Evolutionary conservation across 2,797 vertebrate species (phyloP).

Genomic region (Hephaestus fuliginosus): DNA sequence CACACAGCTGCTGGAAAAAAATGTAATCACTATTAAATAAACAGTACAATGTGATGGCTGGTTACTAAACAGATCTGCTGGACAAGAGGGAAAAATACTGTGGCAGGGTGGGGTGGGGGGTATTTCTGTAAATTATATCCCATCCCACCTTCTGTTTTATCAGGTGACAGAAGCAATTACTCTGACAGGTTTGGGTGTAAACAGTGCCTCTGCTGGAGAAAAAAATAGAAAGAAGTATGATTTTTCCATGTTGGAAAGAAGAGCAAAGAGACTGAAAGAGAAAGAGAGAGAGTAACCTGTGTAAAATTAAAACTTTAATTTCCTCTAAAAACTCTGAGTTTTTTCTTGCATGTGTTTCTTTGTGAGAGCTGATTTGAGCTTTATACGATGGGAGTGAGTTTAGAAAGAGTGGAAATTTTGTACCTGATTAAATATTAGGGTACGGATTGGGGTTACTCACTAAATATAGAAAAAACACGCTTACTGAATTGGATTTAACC

Average conservation of each 20-base stretch:
- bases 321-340: not conserved
- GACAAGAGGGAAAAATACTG: not conserved
- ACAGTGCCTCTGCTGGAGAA: slow-evolving; percentile 38
- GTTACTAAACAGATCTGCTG: not conserved
- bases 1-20: not conserved
- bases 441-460: not conserved
- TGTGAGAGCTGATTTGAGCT: not conserved
- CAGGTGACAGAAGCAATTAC: not conserved
- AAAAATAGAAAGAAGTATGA: not conserved
- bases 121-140: not conserved
- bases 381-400: not conserved
- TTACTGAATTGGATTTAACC: not conserved
- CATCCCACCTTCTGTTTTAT: too few relatives aligned
- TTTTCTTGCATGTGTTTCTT: not conserved
- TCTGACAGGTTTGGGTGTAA: not conserved
- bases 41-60: not conserved
- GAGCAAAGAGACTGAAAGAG: not conserved
- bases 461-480: not conserved
- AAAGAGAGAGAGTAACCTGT: not conserved
- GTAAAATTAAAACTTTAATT: not conserved
- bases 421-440: too few relatives aligned
- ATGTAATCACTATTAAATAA: not conserved
- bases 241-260: not conserved
- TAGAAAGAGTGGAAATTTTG: too few relatives aligned
- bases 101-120: not conserved